These are phyloP conservation scores for Sceloporus tristichus DNA, from an alignment of 2,113 vertebrate genomes.

Conservation along the genomic window DNA sequence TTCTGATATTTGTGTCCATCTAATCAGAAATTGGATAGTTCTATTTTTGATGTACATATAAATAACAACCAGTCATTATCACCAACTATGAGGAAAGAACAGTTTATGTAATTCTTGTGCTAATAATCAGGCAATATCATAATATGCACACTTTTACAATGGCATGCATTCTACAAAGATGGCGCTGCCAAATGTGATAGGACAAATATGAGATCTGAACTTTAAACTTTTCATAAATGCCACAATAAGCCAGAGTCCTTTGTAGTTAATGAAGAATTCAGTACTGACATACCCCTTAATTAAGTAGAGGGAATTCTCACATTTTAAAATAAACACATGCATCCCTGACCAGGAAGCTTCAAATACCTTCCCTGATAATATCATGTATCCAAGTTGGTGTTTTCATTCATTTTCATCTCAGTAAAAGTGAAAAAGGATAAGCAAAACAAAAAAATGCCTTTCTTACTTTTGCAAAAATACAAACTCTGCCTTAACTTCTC, in stretches of 20 bases:
- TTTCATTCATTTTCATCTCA: neutral
- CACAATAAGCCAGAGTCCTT: neutral
- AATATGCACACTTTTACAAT: neutral
- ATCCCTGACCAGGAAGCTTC: neutral
- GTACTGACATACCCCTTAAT: neutral
- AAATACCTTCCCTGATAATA: neutral
- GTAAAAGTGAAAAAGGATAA: neutral
- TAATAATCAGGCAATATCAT: neutral
- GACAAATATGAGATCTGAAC: neutral
- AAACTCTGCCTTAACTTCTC: neutral
- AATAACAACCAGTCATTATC: neutral
- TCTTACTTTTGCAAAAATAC: neutral
- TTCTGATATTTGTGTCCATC: neutral
- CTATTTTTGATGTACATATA: no score
- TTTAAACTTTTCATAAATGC: neutral
- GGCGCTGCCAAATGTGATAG: neutral
- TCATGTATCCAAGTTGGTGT: neutral
- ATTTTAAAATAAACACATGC: slow-evolving; percentile 21
- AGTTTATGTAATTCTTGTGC: neutral
- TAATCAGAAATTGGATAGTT: neutral
- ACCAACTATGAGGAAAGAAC: neutral
- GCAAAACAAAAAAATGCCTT: neutral
- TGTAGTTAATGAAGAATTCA: neutral
- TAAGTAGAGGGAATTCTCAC: fast-evolving
- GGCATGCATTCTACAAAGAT: neutral